Evolutionary conservation across 64 coral and sea anemone genomes (phyloP), one percentile per base, ranked within the genome.

Genomic region (Montipora foliosa): DNA sequence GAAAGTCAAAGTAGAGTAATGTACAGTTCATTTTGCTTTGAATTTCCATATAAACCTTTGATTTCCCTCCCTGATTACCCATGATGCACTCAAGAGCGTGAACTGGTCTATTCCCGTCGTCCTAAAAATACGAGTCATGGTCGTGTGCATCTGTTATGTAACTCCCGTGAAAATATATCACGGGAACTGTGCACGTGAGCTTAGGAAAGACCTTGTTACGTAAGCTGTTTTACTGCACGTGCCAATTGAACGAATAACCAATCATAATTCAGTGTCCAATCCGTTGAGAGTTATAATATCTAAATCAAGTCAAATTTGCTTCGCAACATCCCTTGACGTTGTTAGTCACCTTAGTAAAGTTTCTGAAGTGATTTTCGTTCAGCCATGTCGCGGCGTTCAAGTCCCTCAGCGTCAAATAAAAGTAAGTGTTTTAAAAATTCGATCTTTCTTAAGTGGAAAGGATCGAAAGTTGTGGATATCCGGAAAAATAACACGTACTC

Each of bases 381-480:
- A 49, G 19, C 11, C 47, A 78, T 78, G 76, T 78, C 76, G 17
- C 11, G 76, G 16, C 76, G 76, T 49, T 78, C 76, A 10, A 78
- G 47, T 19, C 76, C 76, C 8, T 49, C 76, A 19, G 13, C 46
- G 45, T 15, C 46, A 8, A 78, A 49, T 46, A 45, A 78, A 50
- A 78, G 76, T 78, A 78, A 78, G 76, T 78, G 13, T 17, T 5
- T 37, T 37, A 37, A 37, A 37, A 37, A 37, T 0, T 37, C 37
- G 37, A 37, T 37, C 37, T 37, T 37, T 37, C 1, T 37, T 37
- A 37, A 37, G 37, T 37, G 37, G 37, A 37, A 37, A 37, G 37
- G 37, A 37, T 37, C 37, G 37, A 37, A 37, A 37, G 37, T 37
- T 37, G 37, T 37, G 37, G 37, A 37, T 37, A 37, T 37, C 37